Evolutionary conservation across 1,140 invertebrate genomes (phyloP).

Genomic region (Leptoteleia sp.): DNA sequence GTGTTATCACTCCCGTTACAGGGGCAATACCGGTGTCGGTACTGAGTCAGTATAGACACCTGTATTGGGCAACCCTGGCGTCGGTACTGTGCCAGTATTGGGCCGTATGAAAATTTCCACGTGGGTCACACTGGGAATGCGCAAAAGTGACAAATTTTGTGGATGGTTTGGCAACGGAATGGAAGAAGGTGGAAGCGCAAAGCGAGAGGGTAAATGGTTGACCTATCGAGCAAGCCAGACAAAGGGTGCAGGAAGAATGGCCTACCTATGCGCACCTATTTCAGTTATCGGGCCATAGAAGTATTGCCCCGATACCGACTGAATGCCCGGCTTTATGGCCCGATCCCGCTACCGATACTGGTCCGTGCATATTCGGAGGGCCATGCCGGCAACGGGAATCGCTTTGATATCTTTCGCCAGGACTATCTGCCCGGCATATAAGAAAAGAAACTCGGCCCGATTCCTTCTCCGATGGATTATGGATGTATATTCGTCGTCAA

Average conservation of each 20-base stretch:
- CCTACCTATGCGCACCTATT: slow-evolving; percentile 74
- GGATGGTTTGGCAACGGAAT: too few species aligned
- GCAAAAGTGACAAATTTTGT: too few species aligned
- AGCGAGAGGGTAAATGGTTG: slow-evolving; percentile 57
- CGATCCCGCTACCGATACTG: slow-evolving; percentile 75
- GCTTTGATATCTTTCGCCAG: slow-evolving; percentile 68
- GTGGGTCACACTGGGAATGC: too few species aligned
- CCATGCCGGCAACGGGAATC: slow-evolving; percentile 64
- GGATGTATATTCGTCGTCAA: slow-evolving; percentile 54
- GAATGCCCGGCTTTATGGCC: slow-evolving; percentile 79
- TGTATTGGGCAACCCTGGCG: too few species aligned
- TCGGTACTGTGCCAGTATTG: too few species aligned
- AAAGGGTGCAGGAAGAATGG: slow-evolving; percentile 77
- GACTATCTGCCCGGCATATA: slow-evolving; percentile 58
- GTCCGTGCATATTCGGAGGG: slow-evolving; percentile 50
- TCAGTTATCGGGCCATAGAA: slow-evolving; percentile 77
- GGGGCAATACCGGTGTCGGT: too few species aligned
- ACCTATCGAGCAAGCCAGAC: slow-evolving; percentile 67
- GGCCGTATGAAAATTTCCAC: too few species aligned
- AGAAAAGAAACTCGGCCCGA: slow-evolving; percentile 65
- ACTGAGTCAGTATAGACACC: too few species aligned
- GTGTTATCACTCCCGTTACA: too few species aligned
- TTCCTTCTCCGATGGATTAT: slow-evolving; percentile 58
- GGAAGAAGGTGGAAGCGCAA: too few species aligned
- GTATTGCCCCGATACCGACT: slow-evolving; percentile 78